Conservation (phyloP, 1,140 invertebrate genomes). For the Bradynema listronoti region DNA sequence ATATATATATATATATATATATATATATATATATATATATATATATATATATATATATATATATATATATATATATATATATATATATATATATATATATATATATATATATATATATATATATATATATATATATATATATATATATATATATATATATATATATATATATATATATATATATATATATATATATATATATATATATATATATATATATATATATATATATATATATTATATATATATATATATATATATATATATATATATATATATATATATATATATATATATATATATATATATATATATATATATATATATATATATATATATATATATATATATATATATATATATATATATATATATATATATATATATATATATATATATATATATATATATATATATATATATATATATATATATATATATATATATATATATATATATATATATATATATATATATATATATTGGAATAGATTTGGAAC, state of each 20-base stretch:
- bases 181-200: conserved; percentile 2
- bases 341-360: background rate
- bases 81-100: background rate
- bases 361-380: background rate
- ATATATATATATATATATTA: background rate
- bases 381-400: background rate
- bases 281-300: background rate
- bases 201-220: background rate
- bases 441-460: background rate
- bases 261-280: background rate
- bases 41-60: background rate
- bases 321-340: background rate
- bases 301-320: background rate
- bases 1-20: conserved; percentile 2
- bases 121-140: conserved; percentile 2
- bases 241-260: background rate
- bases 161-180: background rate
- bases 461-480: too few species aligned
- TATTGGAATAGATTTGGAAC: conserved; percentile 86
- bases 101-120: background rate
- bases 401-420: background rate
- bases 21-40: background rate
- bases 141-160: background rate
- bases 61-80: conserved; percentile 2
- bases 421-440: background rate